These are phyloP conservation scores for Mythimna ferrago DNA, from an alignment of 2,888 invertebrate genomes.

Conservation along the genomic window DNA sequence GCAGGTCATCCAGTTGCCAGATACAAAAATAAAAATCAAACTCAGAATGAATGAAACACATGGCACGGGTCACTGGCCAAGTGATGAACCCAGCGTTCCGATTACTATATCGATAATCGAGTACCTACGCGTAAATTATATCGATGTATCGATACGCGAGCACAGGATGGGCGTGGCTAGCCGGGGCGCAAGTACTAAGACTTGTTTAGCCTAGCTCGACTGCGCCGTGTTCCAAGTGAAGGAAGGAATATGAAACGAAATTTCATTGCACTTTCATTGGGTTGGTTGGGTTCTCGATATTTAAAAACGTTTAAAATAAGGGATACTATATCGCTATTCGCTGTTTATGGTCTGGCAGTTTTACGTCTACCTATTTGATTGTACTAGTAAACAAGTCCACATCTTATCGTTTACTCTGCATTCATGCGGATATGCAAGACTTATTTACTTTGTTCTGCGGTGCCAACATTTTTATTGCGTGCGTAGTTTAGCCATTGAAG, in stretches of 20 bases:
- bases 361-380: conserved; percentile 16
- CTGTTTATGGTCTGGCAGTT: conserved; percentile 9
- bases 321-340: conserved; percentile 1
- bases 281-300: conserved; percentile 45
- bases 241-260: conserved; percentile 75
- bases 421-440: conserved; percentile 32
- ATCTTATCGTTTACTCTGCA: not conserved
- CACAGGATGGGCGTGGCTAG: conserved; percentile 76
- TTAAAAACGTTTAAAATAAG: conserved; percentile 15
- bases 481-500: conserved; percentile 7
- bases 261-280: conserved; percentile 62
- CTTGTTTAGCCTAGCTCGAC: conserved; percentile 73
- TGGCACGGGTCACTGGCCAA: conserved; percentile 77
- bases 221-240: conserved; percentile 69
- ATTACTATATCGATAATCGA: conserved; percentile 74
- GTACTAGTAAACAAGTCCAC: conserved; percentile 10
- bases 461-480: conserved; percentile 16
- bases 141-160: conserved; percentile 65
- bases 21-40: conserved; percentile 48
- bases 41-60: conserved; percentile 67
- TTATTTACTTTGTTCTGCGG: conserved; percentile 2
- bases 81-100: conserved; percentile 71
- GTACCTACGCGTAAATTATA: conserved; percentile 66
- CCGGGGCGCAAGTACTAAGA: conserved; percentile 74
- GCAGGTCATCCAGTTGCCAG: conserved; percentile 17